Conservation (phyloP, 2,888 invertebrate genomes). For the Cenopis cana region DNA sequence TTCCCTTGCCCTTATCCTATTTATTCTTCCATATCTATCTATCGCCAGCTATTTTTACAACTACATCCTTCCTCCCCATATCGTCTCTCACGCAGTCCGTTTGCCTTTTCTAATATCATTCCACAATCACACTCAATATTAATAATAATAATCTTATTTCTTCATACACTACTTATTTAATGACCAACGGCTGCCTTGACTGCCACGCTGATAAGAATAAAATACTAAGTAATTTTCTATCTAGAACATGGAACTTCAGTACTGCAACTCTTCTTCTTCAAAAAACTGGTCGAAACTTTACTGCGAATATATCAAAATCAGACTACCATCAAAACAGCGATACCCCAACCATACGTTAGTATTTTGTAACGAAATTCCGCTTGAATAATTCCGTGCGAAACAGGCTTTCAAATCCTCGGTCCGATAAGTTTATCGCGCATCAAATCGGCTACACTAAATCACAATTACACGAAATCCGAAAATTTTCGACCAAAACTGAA, state of each 20-base stretch:
- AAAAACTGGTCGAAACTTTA: neutral
- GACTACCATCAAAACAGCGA: slow-evolving; percentile 13
- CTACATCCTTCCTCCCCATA: too few species aligned
- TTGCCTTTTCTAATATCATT: too few species aligned
- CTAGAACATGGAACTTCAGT: neutral
- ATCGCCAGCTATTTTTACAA: too few species aligned
- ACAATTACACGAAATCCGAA: slow-evolving; percentile 78
- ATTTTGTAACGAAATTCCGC: slow-evolving; percentile 48
- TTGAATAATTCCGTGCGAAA: slow-evolving; percentile 47
- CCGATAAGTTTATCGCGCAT: slow-evolving; percentile 78
- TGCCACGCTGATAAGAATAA: too few species aligned
- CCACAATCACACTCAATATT: too few species aligned
- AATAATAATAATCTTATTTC: neutral
- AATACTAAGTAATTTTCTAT: too few species aligned
- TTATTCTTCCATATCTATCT: too few species aligned
- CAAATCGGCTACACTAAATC: slow-evolving; percentile 75
- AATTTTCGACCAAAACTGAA: slow-evolving; percentile 73
- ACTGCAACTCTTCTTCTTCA: too few species aligned
- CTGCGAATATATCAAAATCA: neutral
- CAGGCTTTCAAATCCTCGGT: slow-evolving; percentile 53
- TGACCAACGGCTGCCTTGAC: neutral
- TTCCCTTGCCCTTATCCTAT: too few species aligned
- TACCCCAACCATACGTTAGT: slow-evolving; percentile 25
- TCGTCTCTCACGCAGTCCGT: too few species aligned
- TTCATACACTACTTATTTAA: neutral